Percentiles rank a stretch among this genome's conserved stretches.
These are phyloP conservation scores for Pseudonaja textilis DNA, from an alignment of 2,113 vertebrate species.

Conservation along the genomic window DNA sequence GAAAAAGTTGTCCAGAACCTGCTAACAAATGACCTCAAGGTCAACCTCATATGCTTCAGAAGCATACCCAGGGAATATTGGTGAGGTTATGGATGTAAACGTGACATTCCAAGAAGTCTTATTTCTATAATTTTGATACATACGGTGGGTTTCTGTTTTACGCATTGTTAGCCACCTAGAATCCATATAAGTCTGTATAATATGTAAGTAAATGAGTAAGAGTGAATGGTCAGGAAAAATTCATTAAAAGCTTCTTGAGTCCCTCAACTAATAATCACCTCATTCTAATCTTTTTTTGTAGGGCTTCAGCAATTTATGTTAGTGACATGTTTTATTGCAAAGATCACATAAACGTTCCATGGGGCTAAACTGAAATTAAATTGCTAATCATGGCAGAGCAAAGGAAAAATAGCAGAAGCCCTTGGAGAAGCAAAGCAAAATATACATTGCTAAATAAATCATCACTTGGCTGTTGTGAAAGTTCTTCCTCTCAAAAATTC, in stretches of 20 bases:
- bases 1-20: not conserved
- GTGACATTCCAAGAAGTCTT: slow-evolving; percentile 13
- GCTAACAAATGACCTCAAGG: not conserved
- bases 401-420: slow-evolving; percentile 13
- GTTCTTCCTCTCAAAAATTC: not conserved
- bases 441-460: slow-evolving; percentile 24
- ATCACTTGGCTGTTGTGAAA: not conserved
- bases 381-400: slow-evolving; percentile 12
- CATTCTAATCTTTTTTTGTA: slow-evolving; percentile 21
- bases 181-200: not conserved
- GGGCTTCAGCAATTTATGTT: slow-evolving; percentile 23
- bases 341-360: slow-evolving; percentile 20
- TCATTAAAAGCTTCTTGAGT: slow-evolving; percentile 12
- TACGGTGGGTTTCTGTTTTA: not conserved
- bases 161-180: not conserved
- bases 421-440: slow-evolving; percentile 41
- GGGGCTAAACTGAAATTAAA: slow-evolving; percentile 35
- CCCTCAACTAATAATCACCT: slow-evolving; percentile 27
- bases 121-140: not conserved
- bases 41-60: too few species aligned
- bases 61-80: not conserved
- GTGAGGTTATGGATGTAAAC: not conserved
- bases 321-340: slow-evolving; percentile 33
- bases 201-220: not conserved
- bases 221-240: not conserved